A percentile compares a stretch with the other conserved stretches of the same genome.
Conservation (phyloP, 2,797 vertebrate genomes). For the Acipenser oxyrinchus region DNA sequence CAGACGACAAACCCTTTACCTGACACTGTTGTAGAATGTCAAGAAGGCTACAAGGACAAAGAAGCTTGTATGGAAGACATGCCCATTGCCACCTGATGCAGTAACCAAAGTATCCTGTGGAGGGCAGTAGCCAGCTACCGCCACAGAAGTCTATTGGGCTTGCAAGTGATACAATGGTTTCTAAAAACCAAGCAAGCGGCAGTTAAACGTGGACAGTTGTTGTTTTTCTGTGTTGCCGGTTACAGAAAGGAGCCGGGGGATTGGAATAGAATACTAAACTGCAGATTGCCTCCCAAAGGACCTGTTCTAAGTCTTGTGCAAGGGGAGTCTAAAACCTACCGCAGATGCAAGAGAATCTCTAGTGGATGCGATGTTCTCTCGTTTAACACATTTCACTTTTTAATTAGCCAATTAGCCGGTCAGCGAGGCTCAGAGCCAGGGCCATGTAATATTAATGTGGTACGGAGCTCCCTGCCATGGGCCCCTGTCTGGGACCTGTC, state of each 20-base stretch:
- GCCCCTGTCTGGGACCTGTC: conserved; percentile 51
- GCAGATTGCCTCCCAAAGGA: conserved; percentile 21
- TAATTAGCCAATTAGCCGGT: conserved; percentile 94
- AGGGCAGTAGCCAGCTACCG: conserved; percentile 2
- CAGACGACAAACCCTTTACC: too few species aligned
- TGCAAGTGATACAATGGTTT: background rate
- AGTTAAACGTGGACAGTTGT: conserved; percentile 22
- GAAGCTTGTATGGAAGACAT: background rate
- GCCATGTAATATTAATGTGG: conserved; percentile 90
- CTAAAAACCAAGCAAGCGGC: conserved; percentile 10
- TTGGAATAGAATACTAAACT: conserved; percentile 17
- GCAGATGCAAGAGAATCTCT: conserved; percentile 52
- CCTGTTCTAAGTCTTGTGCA: conserved; percentile 10
- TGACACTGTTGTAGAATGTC: too few species aligned
- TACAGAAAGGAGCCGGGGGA: conserved; percentile 10
- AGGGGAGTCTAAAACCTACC: conserved; percentile 22
- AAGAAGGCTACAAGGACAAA: too few species aligned
- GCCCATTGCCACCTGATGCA: background rate
- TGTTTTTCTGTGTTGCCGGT: conserved; percentile 13
- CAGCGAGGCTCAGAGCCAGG: conserved; percentile 64
- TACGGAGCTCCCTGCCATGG: conserved; percentile 47
- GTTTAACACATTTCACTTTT: conserved; percentile 78
- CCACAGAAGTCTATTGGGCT: background rate
- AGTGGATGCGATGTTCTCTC: conserved; percentile 54
- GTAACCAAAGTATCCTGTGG: conserved; percentile 3